A percentile compares a stretch with the other conserved stretches of the same genome.
Evolutionary conservation across 2,797 vertebrate species (phyloP).

Genomic region (Halcyon chelicuti): DNA sequence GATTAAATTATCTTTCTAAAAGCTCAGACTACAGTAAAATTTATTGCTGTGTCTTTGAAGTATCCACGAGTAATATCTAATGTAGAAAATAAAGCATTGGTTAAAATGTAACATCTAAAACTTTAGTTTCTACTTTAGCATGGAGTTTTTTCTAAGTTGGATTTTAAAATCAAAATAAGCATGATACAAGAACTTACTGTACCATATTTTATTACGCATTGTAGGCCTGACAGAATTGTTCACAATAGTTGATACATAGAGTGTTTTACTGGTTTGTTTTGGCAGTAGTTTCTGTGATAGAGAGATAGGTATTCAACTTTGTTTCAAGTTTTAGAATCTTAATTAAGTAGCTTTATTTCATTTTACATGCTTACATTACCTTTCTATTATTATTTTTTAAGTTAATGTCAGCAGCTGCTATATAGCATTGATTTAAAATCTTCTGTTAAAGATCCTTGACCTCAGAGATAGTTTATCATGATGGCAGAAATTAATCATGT

Average conservation of each 20-base stretch:
- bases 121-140: background rate
- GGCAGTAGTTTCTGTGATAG: background rate
- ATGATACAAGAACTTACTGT: background rate
- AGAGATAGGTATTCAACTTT: background rate
- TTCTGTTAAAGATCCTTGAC: background rate
- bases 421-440: background rate
- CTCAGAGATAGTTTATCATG: background rate
- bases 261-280: background rate
- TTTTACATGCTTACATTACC: background rate
- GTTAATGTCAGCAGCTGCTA: background rate
- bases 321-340: background rate
- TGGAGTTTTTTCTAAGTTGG: background rate
- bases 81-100: background rate
- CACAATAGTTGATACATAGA: background rate
- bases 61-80: background rate
- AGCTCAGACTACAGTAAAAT: background rate
- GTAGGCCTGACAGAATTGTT: background rate
- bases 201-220: background rate
- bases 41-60: background rate
- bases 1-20: background rate
- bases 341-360: background rate
- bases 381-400: background rate
- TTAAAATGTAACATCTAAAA: background rate
- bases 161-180: background rate
- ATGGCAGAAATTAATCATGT: slow-evolving; percentile 6